Percentiles rank a stretch among this genome's conserved stretches.
Evolutionary conservation across 2,888 invertebrate genomes (phyloP).

Genomic region (Cordilura impudica): DNA sequence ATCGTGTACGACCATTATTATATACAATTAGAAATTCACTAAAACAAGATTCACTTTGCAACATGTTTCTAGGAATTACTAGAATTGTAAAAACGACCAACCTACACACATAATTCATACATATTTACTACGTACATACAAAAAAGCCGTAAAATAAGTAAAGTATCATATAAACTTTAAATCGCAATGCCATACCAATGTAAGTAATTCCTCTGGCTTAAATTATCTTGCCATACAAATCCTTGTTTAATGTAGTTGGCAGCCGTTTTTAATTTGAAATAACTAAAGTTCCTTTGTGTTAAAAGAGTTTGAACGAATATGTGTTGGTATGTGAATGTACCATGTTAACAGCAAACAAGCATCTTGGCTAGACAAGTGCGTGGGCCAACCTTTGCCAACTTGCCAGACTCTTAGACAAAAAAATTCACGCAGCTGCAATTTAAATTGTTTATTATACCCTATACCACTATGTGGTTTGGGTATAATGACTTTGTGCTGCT

Average conservation of each 20-base stretch:
- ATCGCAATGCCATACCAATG: conserved; percentile 19
- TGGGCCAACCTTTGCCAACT: conserved; percentile 61
- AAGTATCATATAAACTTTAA: background rate
- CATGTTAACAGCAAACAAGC: conserved; percentile 36
- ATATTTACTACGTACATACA: background rate
- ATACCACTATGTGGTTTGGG: too few species aligned
- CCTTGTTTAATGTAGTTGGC: conserved; percentile 6
- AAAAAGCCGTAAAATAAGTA: background rate
- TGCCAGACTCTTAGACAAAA: conserved; percentile 54
- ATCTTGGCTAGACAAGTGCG: conserved; percentile 66
- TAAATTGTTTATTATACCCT: conserved; percentile 48
- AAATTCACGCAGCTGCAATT: conserved; percentile 62
- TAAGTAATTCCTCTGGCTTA: conserved; percentile 37
- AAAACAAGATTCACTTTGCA: conserved; percentile 47
- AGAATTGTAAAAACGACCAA: conserved; percentile 15
- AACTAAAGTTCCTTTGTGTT: conserved; percentile 2
- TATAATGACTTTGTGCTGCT: too few species aligned
- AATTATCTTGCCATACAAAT: conserved; percentile 23
- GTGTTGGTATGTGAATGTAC: background rate
- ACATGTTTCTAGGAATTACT: conserved; percentile 38
- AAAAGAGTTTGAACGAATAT: conserved; percentile 1
- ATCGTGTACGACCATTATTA: background rate
- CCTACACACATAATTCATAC: conserved; percentile 47
- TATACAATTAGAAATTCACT: conserved; percentile 45
- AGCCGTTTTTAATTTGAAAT: conserved; percentile 20